A percentile compares a stretch with the other conserved stretches of the same genome.
Conservation (phyloP, 2,888 invertebrate species). For the Stenurella melanura region DNA sequence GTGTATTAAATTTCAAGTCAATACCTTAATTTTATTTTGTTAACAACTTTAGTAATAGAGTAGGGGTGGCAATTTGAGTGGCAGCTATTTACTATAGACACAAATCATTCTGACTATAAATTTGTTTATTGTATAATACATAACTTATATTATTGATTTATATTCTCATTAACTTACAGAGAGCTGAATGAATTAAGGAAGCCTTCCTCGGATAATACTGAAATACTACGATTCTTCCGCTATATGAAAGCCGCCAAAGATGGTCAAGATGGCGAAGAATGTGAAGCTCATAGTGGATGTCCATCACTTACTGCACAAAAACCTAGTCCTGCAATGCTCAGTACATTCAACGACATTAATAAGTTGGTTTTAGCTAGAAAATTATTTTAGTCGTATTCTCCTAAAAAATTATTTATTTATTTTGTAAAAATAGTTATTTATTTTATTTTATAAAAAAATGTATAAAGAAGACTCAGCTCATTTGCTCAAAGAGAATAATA, state of each 20-base stretch:
- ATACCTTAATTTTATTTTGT: too few relatives aligned
- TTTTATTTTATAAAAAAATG: too few relatives aligned
- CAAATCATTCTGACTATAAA: too few relatives aligned
- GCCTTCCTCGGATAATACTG: constrained; percentile 90
- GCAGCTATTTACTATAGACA: constrained; percentile 10
- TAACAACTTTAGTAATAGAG: too few relatives aligned
- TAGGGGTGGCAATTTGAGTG: too few relatives aligned
- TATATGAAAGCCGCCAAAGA: constrained; percentile 94
- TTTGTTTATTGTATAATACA: constrained; percentile 18
- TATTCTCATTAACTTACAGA: constrained; percentile 72
- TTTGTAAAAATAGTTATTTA: not conserved
- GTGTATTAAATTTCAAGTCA: too few relatives aligned
- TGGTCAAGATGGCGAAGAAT: constrained; percentile 87
- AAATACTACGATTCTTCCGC: constrained; percentile 90
- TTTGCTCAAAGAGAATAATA: not conserved
- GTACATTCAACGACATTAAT: constrained; percentile 90
- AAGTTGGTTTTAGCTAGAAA: constrained; percentile 87
- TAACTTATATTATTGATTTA: not conserved
- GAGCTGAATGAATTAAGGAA: constrained; percentile 90
- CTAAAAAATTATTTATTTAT: not conserved
- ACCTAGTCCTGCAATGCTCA: constrained; percentile 87
- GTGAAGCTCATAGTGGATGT: constrained; percentile 82
- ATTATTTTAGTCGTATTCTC: not conserved
- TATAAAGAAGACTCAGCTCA: not conserved
- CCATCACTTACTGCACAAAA: constrained; percentile 78